Conservation (phyloP, 2,113 vertebrate genomes). For the Fregata magnificens region DNA sequence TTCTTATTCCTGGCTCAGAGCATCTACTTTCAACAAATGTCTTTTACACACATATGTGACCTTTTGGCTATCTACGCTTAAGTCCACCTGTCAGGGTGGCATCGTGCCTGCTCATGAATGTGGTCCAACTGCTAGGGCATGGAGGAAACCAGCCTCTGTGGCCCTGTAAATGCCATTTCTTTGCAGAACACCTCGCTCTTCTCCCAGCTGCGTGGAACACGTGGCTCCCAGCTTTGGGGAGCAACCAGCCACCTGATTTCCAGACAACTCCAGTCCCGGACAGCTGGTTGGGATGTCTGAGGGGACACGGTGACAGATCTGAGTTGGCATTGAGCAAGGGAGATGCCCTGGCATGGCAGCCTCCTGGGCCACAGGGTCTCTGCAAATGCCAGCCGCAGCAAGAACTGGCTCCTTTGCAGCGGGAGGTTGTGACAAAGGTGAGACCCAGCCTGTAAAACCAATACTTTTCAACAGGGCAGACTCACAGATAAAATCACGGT, state of each 20-base stretch:
- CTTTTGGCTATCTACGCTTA: not conserved
- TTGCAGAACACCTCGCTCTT: not conserved
- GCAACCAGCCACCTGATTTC: not conserved
- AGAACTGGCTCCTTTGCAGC: not conserved
- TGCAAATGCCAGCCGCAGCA: fast-evolving
- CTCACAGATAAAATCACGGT: not conserved
- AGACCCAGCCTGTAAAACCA: not conserved
- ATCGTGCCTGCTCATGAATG: not conserved
- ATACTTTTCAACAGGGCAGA: not conserved
- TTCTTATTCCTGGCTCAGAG: not conserved
- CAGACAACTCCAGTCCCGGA: not conserved
- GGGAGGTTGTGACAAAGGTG: not conserved
- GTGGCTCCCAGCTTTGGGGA: not conserved
- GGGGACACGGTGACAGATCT: fast-evolving
- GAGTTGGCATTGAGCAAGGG: not conserved
- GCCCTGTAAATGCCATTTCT: not conserved
- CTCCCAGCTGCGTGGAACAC: fast-evolving
- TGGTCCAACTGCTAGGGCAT: not conserved
- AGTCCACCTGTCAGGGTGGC: conserved; percentile 19
- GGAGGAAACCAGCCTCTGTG: not conserved
- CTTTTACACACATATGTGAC: not conserved
- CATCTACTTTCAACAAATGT: conserved; percentile 46
- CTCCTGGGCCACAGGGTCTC: fast-evolving
- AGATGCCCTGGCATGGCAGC: not conserved
- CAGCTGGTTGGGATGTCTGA: not conserved